Evolutionary conservation across 2,113 vertebrate genomes (phyloP), one percentile per base, ranked within the genome.

Genomic region (Syrmaticus mikado): DNA sequence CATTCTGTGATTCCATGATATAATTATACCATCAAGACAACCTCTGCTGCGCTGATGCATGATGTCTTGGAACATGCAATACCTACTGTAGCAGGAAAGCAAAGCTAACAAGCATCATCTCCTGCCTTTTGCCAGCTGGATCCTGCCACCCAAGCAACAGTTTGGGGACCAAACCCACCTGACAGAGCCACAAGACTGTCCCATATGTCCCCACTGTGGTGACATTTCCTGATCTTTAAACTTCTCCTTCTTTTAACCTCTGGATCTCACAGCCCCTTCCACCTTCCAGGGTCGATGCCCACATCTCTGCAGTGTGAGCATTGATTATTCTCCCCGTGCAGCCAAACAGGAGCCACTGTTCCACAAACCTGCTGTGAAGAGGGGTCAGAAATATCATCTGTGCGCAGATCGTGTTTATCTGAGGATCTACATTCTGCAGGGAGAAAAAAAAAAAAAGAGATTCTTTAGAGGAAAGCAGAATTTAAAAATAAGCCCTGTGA

Each of bases 401-500:
- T 40, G 40, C 24, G 9, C 53, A 52, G 40, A 60, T 71, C 67
- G 43, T 34, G 53, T 71, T 87, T 80, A 83, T 43, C 64, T 10
- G 2, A 48, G 58, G 67, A 30, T 65, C 73, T 46, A 60, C 55
- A n/a, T 68, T 58, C 76, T 46, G 53, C 48, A 30, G 14, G 66
- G 46, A 53, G 71, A 60, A 52, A 27, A 24, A 50, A 50, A 20
- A 17, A 27, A 53, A 53, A 14, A 10, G 16, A n/a, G 38, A n/a
- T 67, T 76, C 83, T 92, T 53, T 11, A 45, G 46, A 73, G 81
- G 46, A 45, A 72, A 89, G 65, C 36, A 7, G 65, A 67, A 52
- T 68, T 89, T 92, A 70, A 92, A 94, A 92, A 92, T 82, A 85
- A 88, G 41, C 24, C 25, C 21, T 92, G 82, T 78, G 81, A 82